These are phyloP conservation scores for Urocynchramus pylzowi DNA, from an alignment of 2,113 vertebrate genomes.

Conservation along the genomic window DNA sequence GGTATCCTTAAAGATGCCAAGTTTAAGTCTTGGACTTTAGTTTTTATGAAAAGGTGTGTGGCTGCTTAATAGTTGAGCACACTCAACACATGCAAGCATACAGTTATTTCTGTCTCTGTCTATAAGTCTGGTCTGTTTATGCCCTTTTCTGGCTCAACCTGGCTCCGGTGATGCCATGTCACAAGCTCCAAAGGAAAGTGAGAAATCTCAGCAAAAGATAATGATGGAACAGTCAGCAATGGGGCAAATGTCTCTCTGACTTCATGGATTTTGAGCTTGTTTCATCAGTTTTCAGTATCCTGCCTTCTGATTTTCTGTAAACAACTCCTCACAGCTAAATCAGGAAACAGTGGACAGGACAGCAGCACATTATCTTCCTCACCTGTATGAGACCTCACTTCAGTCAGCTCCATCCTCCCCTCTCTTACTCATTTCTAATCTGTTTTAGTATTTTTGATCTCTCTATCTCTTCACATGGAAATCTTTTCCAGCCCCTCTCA, in stretches of 20 bases:
- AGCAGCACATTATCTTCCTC: background rate
- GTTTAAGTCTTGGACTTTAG: background rate
- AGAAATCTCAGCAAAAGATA: background rate
- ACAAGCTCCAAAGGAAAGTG: background rate
- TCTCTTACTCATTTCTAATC: background rate
- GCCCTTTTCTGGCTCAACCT: background rate
- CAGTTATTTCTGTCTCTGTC: background rate
- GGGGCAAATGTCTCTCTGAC: background rate
- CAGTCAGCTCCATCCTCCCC: background rate
- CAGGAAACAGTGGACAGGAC: background rate
- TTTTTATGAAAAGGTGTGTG: background rate
- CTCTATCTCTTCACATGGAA: background rate
- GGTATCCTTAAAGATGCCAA: background rate
- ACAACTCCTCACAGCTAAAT: background rate
- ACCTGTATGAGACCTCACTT: background rate
- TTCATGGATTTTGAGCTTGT: background rate
- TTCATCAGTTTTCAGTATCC: background rate
- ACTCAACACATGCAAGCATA: background rate
- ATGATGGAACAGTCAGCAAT: background rate
- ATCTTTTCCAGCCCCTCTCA: background rate
- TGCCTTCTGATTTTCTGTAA: background rate
- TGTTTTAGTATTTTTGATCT: background rate
- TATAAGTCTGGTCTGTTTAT: background rate
- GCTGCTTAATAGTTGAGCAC: background rate
- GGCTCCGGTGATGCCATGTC: background rate